phyloP scores from a whole-genome alignment of 2,888 invertebrate genomes.

The Acrocera orbiculus region DNA sequence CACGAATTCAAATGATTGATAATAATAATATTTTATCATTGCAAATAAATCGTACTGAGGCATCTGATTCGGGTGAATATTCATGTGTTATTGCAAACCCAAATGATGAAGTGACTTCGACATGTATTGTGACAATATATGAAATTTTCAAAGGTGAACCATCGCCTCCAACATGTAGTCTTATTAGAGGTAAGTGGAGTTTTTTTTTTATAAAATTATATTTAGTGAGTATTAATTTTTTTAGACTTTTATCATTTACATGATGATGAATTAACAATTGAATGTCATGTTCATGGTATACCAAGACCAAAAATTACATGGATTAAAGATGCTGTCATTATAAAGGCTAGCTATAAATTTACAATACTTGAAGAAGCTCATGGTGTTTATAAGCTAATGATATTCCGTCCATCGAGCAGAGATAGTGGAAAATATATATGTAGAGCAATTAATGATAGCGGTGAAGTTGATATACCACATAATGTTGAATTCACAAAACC shows the following conservation, averaged over 20 bases:
- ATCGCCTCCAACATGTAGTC: conserved; percentile 55
- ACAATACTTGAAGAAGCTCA: conserved; percentile 29
- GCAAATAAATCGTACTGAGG: conserved; percentile 39
- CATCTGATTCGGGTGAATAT: conserved; percentile 46
- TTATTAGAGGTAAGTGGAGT: conserved; percentile 42
- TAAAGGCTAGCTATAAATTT: conserved; percentile 27
- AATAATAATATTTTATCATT: conserved; percentile 41
- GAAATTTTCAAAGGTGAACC: conserved; percentile 53
- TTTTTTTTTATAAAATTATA: too few relatives aligned
- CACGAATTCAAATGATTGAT: conserved; percentile 31
- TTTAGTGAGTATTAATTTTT: conserved; percentile 1
- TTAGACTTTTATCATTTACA: conserved; percentile 30
- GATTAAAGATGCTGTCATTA: conserved; percentile 25
- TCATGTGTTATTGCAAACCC: conserved; percentile 52
- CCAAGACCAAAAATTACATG: conserved; percentile 27
- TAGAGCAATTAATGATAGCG: conserved; percentile 49
- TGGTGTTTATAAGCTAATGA: conserved; percentile 35
- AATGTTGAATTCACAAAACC: conserved; percentile 36
- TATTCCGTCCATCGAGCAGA: conserved; percentile 36
- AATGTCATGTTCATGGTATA: conserved; percentile 31
- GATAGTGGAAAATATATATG: conserved; percentile 53
- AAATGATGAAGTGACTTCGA: conserved; percentile 51
- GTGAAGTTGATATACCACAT: conserved; percentile 35
- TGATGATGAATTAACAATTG: conserved; percentile 43
- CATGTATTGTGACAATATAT: conserved; percentile 58